These are phyloP conservation scores for Drosophila miranda DNA, from an alignment of 1,140 invertebrate genomes.

Conservation along the genomic window DNA sequence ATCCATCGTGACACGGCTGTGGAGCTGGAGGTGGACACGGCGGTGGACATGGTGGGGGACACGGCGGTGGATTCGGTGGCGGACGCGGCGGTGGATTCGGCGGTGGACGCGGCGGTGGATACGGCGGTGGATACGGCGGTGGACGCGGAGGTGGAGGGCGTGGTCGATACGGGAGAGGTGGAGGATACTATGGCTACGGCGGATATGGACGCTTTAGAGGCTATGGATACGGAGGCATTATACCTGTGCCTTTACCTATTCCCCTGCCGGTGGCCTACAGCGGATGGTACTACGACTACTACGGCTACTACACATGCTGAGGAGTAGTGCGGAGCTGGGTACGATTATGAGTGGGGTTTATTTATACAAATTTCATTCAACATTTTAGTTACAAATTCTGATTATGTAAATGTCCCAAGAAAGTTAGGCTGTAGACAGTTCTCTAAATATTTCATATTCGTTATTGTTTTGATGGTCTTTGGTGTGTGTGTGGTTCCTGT, in stretches of 20 bases:
- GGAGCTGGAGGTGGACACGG: constrained; percentile 27
- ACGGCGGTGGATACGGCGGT: constrained; percentile 40
- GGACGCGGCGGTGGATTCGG: constrained; percentile 23
- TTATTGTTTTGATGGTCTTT: constrained; percentile 79
- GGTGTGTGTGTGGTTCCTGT: constrained; percentile 58
- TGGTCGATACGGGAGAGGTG: constrained; percentile 19
- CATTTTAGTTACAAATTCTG: constrained; percentile 61
- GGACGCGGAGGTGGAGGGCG: constrained; percentile 28
- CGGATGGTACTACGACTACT: constrained; percentile 57
- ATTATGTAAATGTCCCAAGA: constrained; percentile 71
- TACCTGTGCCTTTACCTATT: constrained; percentile 49
- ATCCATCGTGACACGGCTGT: constrained; percentile 8
- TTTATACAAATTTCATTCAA: constrained; percentile 73
- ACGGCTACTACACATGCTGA: constrained; percentile 50
- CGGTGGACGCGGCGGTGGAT: constrained; percentile 45
- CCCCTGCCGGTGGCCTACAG: constrained; percentile 44
- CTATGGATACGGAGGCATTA: constrained; percentile 54
- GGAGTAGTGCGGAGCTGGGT: constrained; percentile 29
- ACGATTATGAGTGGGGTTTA: constrained; percentile 58
- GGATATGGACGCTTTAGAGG: constrained; percentile 38
- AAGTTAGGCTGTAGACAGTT: constrained; percentile 68
- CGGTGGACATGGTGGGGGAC: constrained; percentile 26
- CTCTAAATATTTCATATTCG: constrained; percentile 67
- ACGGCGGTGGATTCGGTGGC: too few species aligned
- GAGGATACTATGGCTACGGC: constrained; percentile 24